Percentiles rank a stretch among this genome's conserved stretches.
These are phyloP conservation scores for Neuroterus valhalla DNA, from an alignment of 1,140 invertebrate species.

Conservation along the genomic window DNA sequence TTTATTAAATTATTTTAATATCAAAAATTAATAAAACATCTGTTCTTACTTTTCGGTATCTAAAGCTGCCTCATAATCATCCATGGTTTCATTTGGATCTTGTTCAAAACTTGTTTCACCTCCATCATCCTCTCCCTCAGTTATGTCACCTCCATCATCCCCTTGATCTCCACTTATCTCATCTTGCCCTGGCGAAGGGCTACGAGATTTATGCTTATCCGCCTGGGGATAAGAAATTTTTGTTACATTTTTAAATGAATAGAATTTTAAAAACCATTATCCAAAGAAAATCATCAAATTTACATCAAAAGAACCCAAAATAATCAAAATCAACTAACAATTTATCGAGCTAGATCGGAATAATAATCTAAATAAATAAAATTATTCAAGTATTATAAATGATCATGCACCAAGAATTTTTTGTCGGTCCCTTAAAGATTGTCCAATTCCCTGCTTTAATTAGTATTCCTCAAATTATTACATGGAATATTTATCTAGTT, in stretches of 20 bases:
- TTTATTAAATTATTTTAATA: not conserved
- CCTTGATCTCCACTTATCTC: slow-evolving; percentile 74
- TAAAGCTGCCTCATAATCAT: slow-evolving; percentile 80
- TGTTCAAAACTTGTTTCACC: slow-evolving; percentile 69
- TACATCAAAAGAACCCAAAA: too few relatives aligned
- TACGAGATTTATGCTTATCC: slow-evolving; percentile 79
- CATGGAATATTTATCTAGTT: too few relatives aligned
- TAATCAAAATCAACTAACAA: slow-evolving; percentile 18
- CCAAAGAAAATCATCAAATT: too few relatives aligned
- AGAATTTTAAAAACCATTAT: too few relatives aligned
- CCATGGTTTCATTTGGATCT: slow-evolving; percentile 78
- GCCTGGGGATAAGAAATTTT: slow-evolving; percentile 65
- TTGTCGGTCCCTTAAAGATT: too few relatives aligned
- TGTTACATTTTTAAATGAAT: too few relatives aligned
- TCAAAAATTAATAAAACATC: not conserved
- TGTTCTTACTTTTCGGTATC: slow-evolving; percentile 79
- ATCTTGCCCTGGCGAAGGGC: slow-evolving; percentile 77
- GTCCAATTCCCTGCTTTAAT: too few relatives aligned
- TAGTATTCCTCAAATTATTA: too few relatives aligned
- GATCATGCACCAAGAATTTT: too few relatives aligned
- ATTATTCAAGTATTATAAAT: not conserved
- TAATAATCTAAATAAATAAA: not conserved
- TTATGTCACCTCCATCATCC: slow-evolving; percentile 76
- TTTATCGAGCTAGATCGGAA: slow-evolving; percentile 14
- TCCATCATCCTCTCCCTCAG: slow-evolving; percentile 74